Evolutionary conservation across 2,888 invertebrate species (phyloP), one percentile per base, ranked within the genome.

Genomic region (Cantharis nigra): DNA sequence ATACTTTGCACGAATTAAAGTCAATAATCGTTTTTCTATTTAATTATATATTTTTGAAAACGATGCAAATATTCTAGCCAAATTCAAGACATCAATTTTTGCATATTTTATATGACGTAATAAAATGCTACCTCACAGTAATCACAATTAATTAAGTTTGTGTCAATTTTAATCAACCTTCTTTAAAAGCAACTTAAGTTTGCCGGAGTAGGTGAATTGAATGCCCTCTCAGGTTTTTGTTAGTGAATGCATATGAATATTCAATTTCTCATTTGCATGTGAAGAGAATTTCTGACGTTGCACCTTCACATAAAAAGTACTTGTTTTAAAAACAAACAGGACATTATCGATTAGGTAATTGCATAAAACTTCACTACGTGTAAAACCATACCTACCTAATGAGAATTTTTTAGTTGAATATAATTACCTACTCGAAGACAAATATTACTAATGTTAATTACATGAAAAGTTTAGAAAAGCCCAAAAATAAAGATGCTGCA

Each of bases 201-300:
- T 71, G 67, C 26, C 67, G 67, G 67, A 63, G 75, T 75, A 64
- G 72, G 73, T 73, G 78, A 78, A 76, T 75, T 75, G 84, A 83
- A 84, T 83, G 83, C 82, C 82, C 81, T 81, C 81, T 82, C 81
- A 82, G 83, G 83, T 85, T 85, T 81, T 81, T 83, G 83, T 84
- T 83, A 83, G 76, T 74, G 74, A 75, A 82, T 80, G 78, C 80
- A 82, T 81, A 87, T 87, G 87, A 87, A 87, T 87, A 87, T 87
- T 87, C 86, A 87, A 84, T 85, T 80, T 76, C 80, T 80, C 80
- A 87, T 87, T 87, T 86, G 82, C 87, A 87, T 87, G 84, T 86
- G 85, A 85, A 87, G 86, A 84, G 85, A 67, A 67, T 82, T 77
- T 74, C 72, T 74, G 72, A 74, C 69, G 75, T 78, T 78, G 71